Evolutionary conservation across 2,113 vertebrate species (phyloP).

Genomic region (Sphaerodactylus townsendi): DNA sequence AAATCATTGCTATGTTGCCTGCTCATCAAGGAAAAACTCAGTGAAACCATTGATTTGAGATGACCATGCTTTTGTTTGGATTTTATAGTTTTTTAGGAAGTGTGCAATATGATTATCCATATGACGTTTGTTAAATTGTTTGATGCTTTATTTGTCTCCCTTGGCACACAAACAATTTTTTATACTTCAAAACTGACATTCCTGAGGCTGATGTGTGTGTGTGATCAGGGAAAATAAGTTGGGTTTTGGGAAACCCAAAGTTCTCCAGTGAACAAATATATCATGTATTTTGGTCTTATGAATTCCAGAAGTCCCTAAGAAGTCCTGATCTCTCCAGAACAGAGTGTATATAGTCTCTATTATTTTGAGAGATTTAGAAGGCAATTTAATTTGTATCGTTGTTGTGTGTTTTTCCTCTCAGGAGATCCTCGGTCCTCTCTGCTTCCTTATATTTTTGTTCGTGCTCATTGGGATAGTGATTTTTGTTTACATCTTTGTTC

Average conservation of each 20-base stretch:
- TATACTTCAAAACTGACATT: too few relatives aligned
- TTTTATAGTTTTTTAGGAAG: too few relatives aligned
- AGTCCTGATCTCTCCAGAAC: background rate
- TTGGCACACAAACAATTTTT: too few relatives aligned
- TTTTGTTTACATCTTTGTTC: constrained; percentile 75
- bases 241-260: too few relatives aligned
- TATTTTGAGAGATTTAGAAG: background rate
- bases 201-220: too few relatives aligned
- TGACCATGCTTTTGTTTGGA: background rate
- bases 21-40: background rate
- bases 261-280: too few relatives aligned
- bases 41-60: background rate
- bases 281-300: too few relatives aligned
- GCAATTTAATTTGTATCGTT: constrained; percentile 16
- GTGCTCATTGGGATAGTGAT: constrained; percentile 61
- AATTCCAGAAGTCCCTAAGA: too few relatives aligned
- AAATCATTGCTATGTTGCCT: background rate
- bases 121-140: too few relatives aligned
- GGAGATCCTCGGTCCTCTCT: constrained; percentile 77
- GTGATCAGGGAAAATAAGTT: too few relatives aligned
- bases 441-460: constrained; percentile 82
- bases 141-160: too few relatives aligned
- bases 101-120: too few relatives aligned
- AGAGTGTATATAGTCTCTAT: background rate
- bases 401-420: constrained; percentile 56